Conservation (phyloP, 2,888 invertebrate species). For the Apoda limacodes region DNA sequence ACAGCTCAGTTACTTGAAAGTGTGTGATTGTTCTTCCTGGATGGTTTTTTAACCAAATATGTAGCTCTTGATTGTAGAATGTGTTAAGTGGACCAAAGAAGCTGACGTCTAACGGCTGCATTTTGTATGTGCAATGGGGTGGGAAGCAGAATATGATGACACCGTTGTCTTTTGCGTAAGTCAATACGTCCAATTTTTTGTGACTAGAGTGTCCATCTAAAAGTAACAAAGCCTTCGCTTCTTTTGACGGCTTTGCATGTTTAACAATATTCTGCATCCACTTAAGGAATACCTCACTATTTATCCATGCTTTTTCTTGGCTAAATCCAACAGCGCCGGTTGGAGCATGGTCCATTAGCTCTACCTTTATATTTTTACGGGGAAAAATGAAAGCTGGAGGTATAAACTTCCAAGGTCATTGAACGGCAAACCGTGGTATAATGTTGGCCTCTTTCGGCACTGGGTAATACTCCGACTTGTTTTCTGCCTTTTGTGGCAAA, state of each 20-base stretch:
- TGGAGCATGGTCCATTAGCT: conserved; percentile 27
- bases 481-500: conserved; percentile 14
- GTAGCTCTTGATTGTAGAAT: too few relatives aligned
- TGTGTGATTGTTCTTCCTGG: too few relatives aligned
- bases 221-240: too few relatives aligned
- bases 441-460: too few relatives aligned
- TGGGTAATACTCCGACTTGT: conserved; percentile 16
- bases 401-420: conserved; percentile 23
- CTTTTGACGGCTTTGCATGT: conserved; percentile 5
- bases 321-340: conserved; percentile 22
- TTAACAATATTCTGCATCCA: conserved; percentile 15
- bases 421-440: too few relatives aligned
- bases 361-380: conserved; percentile 25
- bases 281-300: conserved; percentile 12
- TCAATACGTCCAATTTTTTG: too few relatives aligned
- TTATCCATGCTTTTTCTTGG: conserved; percentile 17
- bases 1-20: too few relatives aligned
- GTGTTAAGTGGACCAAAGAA: conserved; percentile 27
- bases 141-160: too few relatives aligned
- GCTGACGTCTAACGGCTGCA: conserved; percentile 30
- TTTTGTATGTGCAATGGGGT: conserved; percentile 24
- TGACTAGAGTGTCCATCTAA: too few relatives aligned
- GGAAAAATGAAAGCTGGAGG: conserved; percentile 32
- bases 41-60: neutral
- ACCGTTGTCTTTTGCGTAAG: too few relatives aligned